A percentile compares a stretch with the other conserved stretches of the same genome.
Evolutionary conservation across 2,113 vertebrate genomes (phyloP).

Genomic region (Camelus bactrianus): DNA sequence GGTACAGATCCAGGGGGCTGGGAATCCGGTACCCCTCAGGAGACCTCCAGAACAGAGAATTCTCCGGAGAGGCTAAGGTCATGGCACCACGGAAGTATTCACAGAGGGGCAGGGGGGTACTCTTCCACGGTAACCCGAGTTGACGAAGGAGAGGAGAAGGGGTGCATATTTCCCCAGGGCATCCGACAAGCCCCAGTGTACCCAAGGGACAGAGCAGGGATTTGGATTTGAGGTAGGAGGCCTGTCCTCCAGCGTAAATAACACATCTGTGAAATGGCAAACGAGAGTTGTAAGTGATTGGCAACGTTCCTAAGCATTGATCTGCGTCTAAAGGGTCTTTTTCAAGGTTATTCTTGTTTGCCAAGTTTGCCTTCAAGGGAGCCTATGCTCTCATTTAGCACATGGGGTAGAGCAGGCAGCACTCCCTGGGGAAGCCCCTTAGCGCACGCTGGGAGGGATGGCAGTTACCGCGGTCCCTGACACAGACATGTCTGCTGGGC

Average conservation of each 20-base stretch:
- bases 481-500: not conserved
- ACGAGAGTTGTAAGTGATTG: not conserved
- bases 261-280: not conserved
- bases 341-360: constrained; percentile 66
- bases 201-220: not conserved
- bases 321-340: constrained; percentile 22
- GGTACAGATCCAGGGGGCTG: constrained; percentile 5
- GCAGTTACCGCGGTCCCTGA: not conserved
- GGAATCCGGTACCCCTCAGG: not conserved
- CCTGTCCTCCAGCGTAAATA: not conserved
- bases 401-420: too few relatives aligned
- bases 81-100: not conserved
- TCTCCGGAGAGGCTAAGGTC: not conserved
- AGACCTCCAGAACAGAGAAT: not conserved
- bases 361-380: constrained; percentile 28
- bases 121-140: not conserved
- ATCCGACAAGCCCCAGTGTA: not conserved
- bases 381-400: not conserved
- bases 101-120: not conserved
- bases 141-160: not conserved
- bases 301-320: not conserved
- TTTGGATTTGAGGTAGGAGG: not conserved
- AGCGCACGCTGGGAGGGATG: not conserved
- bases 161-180: not conserved
- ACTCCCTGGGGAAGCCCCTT: not conserved